These are phyloP conservation scores for Galaxea fascicularis DNA, from an alignment of 92 coral and sea anemone species.

Conservation along the genomic window DNA sequence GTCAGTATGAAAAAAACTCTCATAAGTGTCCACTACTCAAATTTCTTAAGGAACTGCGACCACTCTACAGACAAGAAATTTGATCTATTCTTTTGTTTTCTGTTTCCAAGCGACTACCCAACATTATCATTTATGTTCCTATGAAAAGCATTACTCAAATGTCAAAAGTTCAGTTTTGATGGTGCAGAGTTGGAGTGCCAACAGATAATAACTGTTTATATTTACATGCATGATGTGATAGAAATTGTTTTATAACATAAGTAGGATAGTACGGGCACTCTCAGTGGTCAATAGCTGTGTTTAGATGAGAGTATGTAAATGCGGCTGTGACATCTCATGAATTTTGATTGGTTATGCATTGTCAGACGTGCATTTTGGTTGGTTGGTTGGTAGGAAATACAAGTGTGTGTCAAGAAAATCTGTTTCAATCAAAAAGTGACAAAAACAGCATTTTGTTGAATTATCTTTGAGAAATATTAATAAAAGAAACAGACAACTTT, in stretches of 20 bases:
- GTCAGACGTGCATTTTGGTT: constrained; percentile 17
- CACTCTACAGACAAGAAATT: too few species aligned
- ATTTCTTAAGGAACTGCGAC: too few species aligned
- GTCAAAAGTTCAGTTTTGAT: too few species aligned
- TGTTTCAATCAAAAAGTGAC: constrained; percentile 4
- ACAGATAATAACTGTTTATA: too few species aligned
- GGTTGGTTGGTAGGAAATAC: neutral
- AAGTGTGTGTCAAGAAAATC: constrained; percentile 3
- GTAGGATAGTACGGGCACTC: constrained; percentile 5
- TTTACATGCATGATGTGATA: too few species aligned
- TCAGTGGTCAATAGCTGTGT: constrained; percentile 1
- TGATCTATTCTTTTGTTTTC: too few species aligned
- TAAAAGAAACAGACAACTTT: neutral
- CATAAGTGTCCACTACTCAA: too few species aligned
- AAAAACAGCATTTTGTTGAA: constrained; percentile 1
- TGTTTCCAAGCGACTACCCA: too few species aligned
- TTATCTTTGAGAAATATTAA: constrained; percentile 15
- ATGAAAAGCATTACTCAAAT: too few species aligned
- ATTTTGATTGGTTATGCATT: neutral
- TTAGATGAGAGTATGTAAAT: constrained; percentile 10
- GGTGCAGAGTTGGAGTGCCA: too few species aligned
- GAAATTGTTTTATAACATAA: neutral
- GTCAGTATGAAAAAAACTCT: too few species aligned
- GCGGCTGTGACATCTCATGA: neutral
- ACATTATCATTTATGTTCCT: too few species aligned